Evolutionary conservation across 2,888 invertebrate genomes (phyloP), one percentile per base, ranked within the genome.

Genomic region (Philereme transversata): DNA sequence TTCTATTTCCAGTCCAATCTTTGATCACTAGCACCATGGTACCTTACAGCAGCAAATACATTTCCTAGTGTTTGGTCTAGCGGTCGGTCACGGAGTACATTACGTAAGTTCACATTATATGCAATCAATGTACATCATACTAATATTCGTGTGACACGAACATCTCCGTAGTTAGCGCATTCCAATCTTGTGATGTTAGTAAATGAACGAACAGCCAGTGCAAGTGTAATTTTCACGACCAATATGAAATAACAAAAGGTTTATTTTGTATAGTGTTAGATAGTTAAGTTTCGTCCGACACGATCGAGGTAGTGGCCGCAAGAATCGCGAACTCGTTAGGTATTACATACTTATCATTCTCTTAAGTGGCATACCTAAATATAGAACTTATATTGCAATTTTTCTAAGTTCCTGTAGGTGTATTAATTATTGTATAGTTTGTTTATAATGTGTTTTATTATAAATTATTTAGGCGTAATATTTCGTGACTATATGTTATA

Each of bases 331-430:
- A 79, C 75, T 78, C 83, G 81, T 81, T 81, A 81, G 72, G 44
- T 82, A 82, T 75, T 81, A 82, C n/a, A n/a, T n/a, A n/a, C 78
- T 78, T 85, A 88, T 82, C 84, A 80, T 75, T 75, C 79, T 82
- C 79, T 86, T 88, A 89, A 90, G 91, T 92, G 92, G 91, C 91
- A 91, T 92, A 91, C 82, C 89, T 91, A 90, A 89, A 87, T 89
- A 89, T 91, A 90, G 88, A 90, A 90, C 88, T 88, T 89, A 86
- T 86, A 90, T 89, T 91, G 91, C 91, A 91, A 92, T 90, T 91
- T 71, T 90, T 85, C 90, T 92, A 91, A 88, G 92, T 92, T 92
- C 92, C 92, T 92, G 90, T 92, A 92, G 92, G 86, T 86, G 83
- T 91, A 90, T 90, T 88, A 82, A 87, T 87, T 88, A 90, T 87